These are phyloP conservation scores for Crypturellus undulatus DNA, from an alignment of 2,113 vertebrate genomes.

Conservation along the genomic window DNA sequence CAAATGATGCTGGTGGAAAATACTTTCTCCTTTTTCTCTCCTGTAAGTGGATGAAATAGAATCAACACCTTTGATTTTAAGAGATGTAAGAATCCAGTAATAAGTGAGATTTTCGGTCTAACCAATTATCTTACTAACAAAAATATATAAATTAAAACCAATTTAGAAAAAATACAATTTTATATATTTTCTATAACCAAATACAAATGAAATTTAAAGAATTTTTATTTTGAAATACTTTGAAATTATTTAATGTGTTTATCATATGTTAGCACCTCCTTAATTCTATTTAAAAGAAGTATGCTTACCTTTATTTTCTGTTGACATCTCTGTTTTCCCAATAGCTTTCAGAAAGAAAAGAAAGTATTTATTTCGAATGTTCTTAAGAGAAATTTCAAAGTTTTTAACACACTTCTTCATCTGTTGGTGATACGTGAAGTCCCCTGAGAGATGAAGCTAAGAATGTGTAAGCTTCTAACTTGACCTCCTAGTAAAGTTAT, in stretches of 20 bases:
- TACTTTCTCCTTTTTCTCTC: neutral
- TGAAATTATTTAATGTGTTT: neutral
- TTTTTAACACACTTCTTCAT: neutral
- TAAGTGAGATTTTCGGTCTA: neutral
- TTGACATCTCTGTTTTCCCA: neutral
- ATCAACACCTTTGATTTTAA: neutral
- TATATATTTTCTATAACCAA: neutral
- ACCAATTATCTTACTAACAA: neutral
- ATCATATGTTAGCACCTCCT: neutral
- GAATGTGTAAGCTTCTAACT: neutral
- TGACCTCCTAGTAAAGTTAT: neutral
- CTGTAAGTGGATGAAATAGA: conserved; percentile 4
- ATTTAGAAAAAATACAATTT: neutral
- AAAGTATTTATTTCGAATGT: neutral
- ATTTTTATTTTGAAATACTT: neutral
- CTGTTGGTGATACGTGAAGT: neutral
- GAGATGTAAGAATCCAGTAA: neutral
- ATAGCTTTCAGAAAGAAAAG: conserved; percentile 18
- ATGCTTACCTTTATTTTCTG: conserved; percentile 24
- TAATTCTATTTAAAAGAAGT: neutral
- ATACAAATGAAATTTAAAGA: neutral
- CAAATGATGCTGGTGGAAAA: neutral
- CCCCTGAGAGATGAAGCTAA: neutral
- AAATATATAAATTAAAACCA: neutral
- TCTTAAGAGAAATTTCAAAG: neutral